These are phyloP conservation scores for Amitus sp. DNA, from an alignment of 2,888 invertebrate genomes.

Conservation along the genomic window DNA sequence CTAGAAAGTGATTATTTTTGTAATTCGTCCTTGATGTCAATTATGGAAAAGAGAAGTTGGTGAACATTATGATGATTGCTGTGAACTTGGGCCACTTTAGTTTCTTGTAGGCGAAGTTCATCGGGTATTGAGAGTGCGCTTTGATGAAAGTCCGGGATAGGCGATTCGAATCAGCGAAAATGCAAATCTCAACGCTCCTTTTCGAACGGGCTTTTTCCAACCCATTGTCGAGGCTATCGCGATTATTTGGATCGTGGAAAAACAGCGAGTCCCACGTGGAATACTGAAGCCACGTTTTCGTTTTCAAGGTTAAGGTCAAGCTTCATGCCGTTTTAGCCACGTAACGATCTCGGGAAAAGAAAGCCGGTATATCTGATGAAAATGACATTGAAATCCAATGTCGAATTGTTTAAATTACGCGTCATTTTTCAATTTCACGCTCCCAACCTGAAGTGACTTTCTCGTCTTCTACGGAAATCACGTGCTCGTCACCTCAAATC, in stretches of 20 bases:
- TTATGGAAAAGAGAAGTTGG: too few relatives aligned
- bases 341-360: background rate
- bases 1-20: too few relatives aligned
- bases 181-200: conserved; percentile 2
- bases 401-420: background rate
- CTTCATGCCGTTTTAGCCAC: background rate
- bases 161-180: conserved; percentile 30
- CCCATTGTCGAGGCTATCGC: conserved; percentile 20
- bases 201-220: conserved; percentile 13
- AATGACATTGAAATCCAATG: conserved; percentile 4
- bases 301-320: background rate
- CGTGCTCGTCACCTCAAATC: too few relatives aligned
- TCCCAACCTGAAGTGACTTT: background rate
- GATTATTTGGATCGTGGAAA: conserved; percentile 25
- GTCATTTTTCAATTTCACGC: conserved; percentile 1
- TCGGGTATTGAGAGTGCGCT: conserved; percentile 11
- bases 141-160: conserved; percentile 37
- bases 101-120: conserved; percentile 30
- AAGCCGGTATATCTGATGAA: conserved; percentile 3
- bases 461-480: background rate
- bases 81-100: conserved; percentile 29
- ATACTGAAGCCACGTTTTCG: background rate
- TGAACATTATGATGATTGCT: too few relatives aligned
- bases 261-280: conserved; percentile 20
- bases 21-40: too few relatives aligned